Evolutionary conservation across 2,797 vertebrate genomes (phyloP).

Genomic region (Varecia variegata): DNA sequence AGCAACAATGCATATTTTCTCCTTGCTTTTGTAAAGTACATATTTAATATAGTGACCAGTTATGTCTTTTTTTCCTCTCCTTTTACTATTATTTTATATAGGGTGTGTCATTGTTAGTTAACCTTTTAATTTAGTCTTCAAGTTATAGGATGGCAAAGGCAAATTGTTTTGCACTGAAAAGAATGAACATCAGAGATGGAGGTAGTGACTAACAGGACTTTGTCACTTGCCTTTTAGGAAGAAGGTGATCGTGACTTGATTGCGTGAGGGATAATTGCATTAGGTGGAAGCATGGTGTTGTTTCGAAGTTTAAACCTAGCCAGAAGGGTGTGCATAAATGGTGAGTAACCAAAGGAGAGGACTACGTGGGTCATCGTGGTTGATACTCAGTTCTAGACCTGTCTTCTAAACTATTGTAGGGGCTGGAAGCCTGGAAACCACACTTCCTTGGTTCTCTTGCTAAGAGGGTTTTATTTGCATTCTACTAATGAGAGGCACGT

Average conservation of each 20-base stretch:
- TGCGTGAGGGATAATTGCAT: not conserved
- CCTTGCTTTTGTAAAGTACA: not conserved
- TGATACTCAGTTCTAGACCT: not conserved
- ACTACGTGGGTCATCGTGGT: accelerated
- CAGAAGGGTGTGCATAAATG: not conserved
- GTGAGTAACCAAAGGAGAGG: not conserved
- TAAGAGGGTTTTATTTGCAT: not conserved
- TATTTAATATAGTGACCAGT: not conserved
- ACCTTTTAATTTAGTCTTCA: not conserved
- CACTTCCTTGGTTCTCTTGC: not conserved
- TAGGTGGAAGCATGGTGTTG: not conserved
- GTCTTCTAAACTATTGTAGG: not conserved
- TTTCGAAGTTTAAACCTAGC: not conserved
- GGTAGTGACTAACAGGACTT: not conserved
- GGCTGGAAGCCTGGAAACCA: not conserved
- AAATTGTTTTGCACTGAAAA: not conserved
- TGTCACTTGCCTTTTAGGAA: not conserved
- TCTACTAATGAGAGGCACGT: not conserved
- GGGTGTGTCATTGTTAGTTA: not conserved
- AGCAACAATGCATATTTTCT: not conserved
- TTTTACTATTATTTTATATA: not conserved
- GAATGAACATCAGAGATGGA: not conserved
- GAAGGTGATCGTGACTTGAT: not conserved
- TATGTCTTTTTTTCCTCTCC: not conserved
- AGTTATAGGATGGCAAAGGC: not conserved